These are phyloP conservation scores for Leptopterna dolabrata DNA, from an alignment of 2,888 invertebrate genomes.

Conservation along the genomic window DNA sequence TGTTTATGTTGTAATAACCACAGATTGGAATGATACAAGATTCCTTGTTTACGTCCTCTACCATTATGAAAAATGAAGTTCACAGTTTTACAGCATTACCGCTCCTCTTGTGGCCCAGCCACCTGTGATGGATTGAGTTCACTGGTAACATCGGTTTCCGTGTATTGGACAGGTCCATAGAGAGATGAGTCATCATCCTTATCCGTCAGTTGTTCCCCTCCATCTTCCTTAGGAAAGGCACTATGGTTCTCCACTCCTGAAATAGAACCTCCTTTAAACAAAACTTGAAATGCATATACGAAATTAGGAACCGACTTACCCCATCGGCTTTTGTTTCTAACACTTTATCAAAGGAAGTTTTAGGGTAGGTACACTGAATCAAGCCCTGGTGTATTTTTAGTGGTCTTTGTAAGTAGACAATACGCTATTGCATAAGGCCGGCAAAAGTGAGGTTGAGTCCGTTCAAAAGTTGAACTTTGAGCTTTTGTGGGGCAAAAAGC, in stretches of 20 bases:
- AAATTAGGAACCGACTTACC: neutral
- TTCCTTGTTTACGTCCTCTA: constrained; percentile 9
- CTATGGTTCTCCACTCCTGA: constrained; percentile 52
- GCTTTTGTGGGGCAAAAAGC: too few relatives aligned
- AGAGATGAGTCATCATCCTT: constrained; percentile 87
- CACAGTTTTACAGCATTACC: constrained; percentile 29
- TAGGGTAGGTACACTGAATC: too few relatives aligned
- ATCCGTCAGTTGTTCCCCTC: constrained; percentile 81
- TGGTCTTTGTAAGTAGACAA: too few relatives aligned
- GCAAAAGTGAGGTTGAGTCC: too few relatives aligned
- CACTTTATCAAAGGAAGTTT: too few relatives aligned
- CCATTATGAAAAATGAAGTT: constrained; percentile 13
- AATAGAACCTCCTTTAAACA: neutral
- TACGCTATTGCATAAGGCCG: too few relatives aligned
- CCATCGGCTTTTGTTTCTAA: neutral
- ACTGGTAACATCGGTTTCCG: constrained; percentile 72
- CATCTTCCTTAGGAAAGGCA: constrained; percentile 71
- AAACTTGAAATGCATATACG: neutral
- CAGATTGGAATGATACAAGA: constrained; percentile 15
- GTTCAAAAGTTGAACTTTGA: too few relatives aligned
- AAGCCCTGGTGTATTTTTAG: too few relatives aligned
- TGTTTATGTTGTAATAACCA: neutral
- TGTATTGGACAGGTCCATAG: constrained; percentile 89
- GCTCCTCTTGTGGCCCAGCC: constrained; percentile 35
- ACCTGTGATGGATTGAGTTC: neutral